Percentiles rank a stretch among this genome's conserved stretches.
phyloP scores from a whole-genome alignment of 2,888 invertebrate genomes.

The Ephialtes manifestator region DNA sequence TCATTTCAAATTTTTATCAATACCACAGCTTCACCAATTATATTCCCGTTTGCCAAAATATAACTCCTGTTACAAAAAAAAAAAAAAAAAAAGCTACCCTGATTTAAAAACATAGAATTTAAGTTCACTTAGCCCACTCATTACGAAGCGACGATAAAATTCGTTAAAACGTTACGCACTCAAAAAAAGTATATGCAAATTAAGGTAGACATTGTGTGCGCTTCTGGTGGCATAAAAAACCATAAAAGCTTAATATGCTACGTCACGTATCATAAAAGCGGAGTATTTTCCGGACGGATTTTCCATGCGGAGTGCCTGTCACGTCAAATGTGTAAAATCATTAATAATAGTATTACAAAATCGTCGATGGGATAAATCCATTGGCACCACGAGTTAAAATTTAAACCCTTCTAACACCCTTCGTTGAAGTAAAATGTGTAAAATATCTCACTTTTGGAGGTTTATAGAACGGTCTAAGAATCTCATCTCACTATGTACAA shows the following conservation, averaged over 20 bases:
- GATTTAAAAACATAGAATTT: not conserved
- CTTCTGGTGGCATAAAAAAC: not conserved
- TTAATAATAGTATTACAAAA: constrained; percentile 9
- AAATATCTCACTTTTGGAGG: no score
- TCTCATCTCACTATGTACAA: no score
- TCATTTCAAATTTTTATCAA: no score
- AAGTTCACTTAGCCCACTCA: not conserved
- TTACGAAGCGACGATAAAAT: not conserved
- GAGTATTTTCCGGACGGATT: constrained; percentile 9
- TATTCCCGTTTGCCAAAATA: no score
- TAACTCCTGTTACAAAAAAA: no score
- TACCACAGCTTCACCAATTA: no score
- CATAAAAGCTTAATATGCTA: constrained; percentile 4
- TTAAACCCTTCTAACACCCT: no score
- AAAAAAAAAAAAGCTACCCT: not conserved
- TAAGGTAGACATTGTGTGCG: not conserved
- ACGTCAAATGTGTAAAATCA: constrained; percentile 1
- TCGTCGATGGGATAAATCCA: not conserved
- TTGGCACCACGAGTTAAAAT: no score
- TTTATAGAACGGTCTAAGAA: no score
- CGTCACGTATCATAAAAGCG: constrained; percentile 23
- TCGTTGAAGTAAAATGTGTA: no score
- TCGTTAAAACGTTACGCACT: not conserved
- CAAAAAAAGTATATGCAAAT: not conserved
- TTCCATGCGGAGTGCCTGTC: not conserved